These are phyloP conservation scores for Micrasema longulum DNA, from an alignment of 1,140 invertebrate species.

Conservation along the genomic window DNA sequence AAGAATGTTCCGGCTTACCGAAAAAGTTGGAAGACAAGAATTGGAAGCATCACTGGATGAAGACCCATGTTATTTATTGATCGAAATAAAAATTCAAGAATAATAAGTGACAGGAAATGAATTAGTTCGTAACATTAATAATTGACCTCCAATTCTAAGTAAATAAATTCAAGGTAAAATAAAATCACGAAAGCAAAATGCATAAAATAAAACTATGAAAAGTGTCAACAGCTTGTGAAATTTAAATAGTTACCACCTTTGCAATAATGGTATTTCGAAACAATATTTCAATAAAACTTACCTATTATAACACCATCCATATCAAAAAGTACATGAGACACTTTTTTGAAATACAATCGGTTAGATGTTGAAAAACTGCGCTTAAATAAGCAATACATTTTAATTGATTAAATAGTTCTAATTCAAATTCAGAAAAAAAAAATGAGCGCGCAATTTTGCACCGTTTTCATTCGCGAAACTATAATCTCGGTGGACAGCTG, in stretches of 20 bases:
- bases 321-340: conserved; percentile 51
- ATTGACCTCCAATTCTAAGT: too few species aligned
- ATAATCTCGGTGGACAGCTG: too few species aligned
- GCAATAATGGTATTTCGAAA: too few species aligned
- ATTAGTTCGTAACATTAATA: too few species aligned
- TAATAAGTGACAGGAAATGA: too few species aligned
- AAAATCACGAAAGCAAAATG: background rate
- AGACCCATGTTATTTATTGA: too few species aligned
- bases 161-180: background rate
- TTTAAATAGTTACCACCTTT: too few species aligned
- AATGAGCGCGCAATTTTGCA: background rate
- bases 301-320: conserved; percentile 54
- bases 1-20: too few species aligned
- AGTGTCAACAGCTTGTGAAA: too few species aligned
- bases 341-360: conserved; percentile 38
- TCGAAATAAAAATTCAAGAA: too few species aligned
- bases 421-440: background rate
- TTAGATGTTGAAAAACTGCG: conserved; percentile 36
- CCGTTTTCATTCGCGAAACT: background rate
- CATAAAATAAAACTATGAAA: background rate
- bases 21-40: too few species aligned
- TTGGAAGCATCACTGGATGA: too few species aligned
- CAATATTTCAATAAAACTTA: conserved; percentile 43
- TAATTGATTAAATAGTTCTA: conserved; percentile 1
- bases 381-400: conserved; percentile 37